Evolutionary conservation across 2,797 vertebrate species (phyloP).

Genomic region (Mycteria americana): DNA sequence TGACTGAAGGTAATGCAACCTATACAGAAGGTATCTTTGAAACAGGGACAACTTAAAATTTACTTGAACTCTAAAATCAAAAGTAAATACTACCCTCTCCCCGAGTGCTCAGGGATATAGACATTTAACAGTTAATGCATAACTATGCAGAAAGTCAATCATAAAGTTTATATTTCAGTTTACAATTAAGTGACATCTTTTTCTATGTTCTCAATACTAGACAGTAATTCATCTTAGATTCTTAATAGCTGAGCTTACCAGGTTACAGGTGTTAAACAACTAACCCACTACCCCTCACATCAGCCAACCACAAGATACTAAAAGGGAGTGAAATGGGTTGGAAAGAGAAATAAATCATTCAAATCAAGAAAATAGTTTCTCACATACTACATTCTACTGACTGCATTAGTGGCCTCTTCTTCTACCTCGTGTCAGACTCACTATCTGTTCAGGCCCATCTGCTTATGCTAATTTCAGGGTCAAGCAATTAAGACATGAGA

Average conservation of each 20-base stretch:
- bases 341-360: not conserved
- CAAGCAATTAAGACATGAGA: conserved; percentile 6
- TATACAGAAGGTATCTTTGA: not conserved
- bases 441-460: not conserved
- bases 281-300: not conserved
- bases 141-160: not conserved
- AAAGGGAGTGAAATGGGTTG: not conserved
- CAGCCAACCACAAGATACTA: not conserved
- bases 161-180: not conserved
- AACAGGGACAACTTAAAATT: not conserved
- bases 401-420: not conserved
- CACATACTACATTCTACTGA: not conserved
- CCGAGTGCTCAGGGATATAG: not conserved
- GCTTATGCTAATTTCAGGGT: conserved; percentile 7
- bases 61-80: not conserved
- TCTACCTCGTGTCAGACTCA: not conserved
- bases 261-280: not conserved
- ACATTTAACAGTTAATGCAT: not conserved
- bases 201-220: not conserved
- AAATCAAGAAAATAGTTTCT: not conserved
- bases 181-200: not conserved
- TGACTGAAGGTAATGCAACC: not conserved
- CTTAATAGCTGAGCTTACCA: not conserved
- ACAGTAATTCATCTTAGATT: not conserved
- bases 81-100: not conserved